These are phyloP conservation scores for Setophaga kirtlandii DNA, from an alignment of 2,113 vertebrate genomes.

Conservation along the genomic window DNA sequence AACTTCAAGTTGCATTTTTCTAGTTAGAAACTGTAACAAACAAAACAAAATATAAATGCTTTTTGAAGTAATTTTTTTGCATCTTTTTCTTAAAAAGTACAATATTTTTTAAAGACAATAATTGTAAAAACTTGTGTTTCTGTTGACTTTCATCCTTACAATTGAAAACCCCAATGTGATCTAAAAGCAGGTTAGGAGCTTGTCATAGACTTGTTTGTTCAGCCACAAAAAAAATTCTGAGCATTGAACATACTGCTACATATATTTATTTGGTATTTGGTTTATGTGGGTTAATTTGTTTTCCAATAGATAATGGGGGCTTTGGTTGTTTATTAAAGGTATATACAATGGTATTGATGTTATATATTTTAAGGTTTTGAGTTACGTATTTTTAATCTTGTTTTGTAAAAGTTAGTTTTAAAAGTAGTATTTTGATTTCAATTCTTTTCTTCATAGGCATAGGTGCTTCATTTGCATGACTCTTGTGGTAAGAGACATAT, in stretches of 20 bases:
- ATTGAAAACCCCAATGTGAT: background rate
- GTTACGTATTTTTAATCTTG: background rate
- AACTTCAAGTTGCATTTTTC: background rate
- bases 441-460: background rate
- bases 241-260: background rate
- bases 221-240: background rate
- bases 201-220: background rate
- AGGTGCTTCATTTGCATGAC: background rate
- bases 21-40: background rate
- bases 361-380: background rate
- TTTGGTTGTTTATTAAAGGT: background rate
- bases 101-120: background rate
- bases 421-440: background rate
- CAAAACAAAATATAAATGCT: background rate
- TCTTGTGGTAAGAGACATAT: background rate
- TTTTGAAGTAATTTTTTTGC: background rate
- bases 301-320: background rate
- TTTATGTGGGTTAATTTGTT: background rate
- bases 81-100: background rate
- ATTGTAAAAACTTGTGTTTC: background rate
- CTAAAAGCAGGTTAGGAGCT: background rate
- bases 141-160: background rate
- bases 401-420: background rate
- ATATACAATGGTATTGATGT: background rate
- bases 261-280: background rate